Conservation (phyloP, 2,113 vertebrate genomes). For the Chionomys nivalis region DNA sequence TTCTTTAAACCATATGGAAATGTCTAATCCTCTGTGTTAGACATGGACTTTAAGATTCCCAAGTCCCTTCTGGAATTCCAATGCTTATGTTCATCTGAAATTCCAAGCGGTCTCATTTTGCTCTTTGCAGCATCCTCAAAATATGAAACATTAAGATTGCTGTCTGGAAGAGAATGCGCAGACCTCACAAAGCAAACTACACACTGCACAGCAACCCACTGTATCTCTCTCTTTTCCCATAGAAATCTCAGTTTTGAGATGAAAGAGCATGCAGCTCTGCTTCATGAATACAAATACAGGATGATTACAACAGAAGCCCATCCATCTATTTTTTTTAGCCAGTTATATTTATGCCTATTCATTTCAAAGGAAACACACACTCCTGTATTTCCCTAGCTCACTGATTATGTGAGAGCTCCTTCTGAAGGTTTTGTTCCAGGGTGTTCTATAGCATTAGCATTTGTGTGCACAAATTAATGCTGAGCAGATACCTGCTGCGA, state of each 20-base stretch:
- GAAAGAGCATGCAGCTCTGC: constrained; percentile 38
- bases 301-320: constrained; percentile 51
- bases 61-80: neutral
- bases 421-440: constrained; percentile 9
- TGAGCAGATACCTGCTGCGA: neutral
- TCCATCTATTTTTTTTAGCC: constrained; percentile 5
- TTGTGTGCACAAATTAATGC: neutral
- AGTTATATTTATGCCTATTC: constrained; percentile 53
- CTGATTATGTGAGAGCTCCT: constrained; percentile 39
- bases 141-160: constrained; percentile 40
- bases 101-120: neutral
- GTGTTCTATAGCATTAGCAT: constrained; percentile 5
- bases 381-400: constrained; percentile 10
- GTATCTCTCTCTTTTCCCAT: constrained; percentile 11
- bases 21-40: neutral
- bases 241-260: constrained; percentile 60
- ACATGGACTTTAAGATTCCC: constrained; percentile 1
- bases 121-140: constrained; percentile 34
- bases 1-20: neutral
- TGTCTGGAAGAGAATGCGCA: constrained; percentile 28
- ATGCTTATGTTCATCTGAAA: neutral
- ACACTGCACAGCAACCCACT: neutral
- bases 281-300: constrained; percentile 53
- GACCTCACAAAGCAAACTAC: constrained; percentile 1
- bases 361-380: neutral